Base-by-base conservation (phyloP, 2,888 invertebrate genomes). In the Idaea biselata region DNA sequence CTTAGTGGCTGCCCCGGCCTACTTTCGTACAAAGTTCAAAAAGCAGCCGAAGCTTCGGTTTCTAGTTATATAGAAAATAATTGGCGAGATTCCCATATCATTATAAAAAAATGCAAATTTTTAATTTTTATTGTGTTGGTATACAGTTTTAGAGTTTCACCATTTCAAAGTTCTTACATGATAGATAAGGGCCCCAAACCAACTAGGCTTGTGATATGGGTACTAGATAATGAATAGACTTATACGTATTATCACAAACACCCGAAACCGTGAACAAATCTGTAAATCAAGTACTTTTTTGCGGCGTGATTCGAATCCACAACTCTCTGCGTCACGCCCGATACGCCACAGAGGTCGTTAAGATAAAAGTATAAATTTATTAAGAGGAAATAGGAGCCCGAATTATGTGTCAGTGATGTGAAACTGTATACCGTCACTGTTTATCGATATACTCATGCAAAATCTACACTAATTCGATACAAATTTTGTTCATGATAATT, bases 391-490 rank as follows among this genome's bases (percentile, higher is more conserved):
- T 25, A 25, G 25, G 25, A 5, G 25, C 25, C 25, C 1, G 5
- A 1, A 25, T 25, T 25, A 25, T 3, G 25, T 18, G 31, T 44
- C 11, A 44, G 44, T 44, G 44, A 44, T 44, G 44, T 44, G 6
- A 54, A 17, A 25, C 17, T 25, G 59, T 61, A 55, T 54, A 17
- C 11, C 16, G 56, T 55, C 32, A 31, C 31, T 31, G 56, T 31
- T 16, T 31, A 57, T 64, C 11, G 14, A 60, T 66, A 64, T 67
- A 63, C 61, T 63, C 67, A 71, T 71, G 71, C 69, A 71, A 71
- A 71, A 71, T 71, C 71, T 71, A 71, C 71, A 55, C 64, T 69
- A 71, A 18, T 64, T 68, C 63, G 61, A 68, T 69, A 69, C 62
- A 68, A 68, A 67, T 64, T n/a, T 63, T 64, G 32, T 58, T 59